Base-by-base conservation (phyloP, 2,888 invertebrate species). In the Neoitamus cyanurus region DNA sequence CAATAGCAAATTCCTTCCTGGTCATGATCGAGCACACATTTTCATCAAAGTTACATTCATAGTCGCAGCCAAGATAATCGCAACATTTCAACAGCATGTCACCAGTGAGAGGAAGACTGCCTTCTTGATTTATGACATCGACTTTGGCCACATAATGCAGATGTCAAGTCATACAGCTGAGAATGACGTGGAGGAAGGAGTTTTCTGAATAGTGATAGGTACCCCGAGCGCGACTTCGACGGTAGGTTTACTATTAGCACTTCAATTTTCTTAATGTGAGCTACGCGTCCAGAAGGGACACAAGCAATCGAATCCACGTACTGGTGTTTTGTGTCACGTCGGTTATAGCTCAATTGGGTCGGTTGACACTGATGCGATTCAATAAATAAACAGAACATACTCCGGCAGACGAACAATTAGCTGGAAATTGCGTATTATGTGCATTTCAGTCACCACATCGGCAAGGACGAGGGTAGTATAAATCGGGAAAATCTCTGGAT, bases 101-200 rank as follows among this genome's bases (percentile, higher is more conserved):
- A 82, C 82, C 82, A 37, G 69, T 15, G 25, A 58, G 37, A 36
- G 37, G 69, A 69, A 20, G 37, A 36, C 36, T 82, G 37, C 31
- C 46, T 48, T 78, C 34, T 68, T 82, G 82, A 82, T 82, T 82
- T 82, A 82, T 82, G 82, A 82, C 42, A 82, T 3, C 37, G 37
- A 7, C 13, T 69, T 68, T 48, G 48, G 13, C 36, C 30, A 42
- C 69, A 82, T 69, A 82, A 82, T 82, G 69, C 36, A 82, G 25
- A 36, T 82, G 82, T 68, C 82, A 69, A 82, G 82, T 82, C 82
- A 82, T 69, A 82, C 28, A 69, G n/a, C n/a, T n/a, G n/a, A 36
- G 78, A 78, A 78, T 30, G 70, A 15, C 30, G n/a, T 30, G 7
- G 25, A 78, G 34, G 31, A 46, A 37, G 37, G 77, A 77, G 46